phyloP scores from a whole-genome alignment of 2,888 invertebrate genomes.

The Xanthia icteritia region DNA sequence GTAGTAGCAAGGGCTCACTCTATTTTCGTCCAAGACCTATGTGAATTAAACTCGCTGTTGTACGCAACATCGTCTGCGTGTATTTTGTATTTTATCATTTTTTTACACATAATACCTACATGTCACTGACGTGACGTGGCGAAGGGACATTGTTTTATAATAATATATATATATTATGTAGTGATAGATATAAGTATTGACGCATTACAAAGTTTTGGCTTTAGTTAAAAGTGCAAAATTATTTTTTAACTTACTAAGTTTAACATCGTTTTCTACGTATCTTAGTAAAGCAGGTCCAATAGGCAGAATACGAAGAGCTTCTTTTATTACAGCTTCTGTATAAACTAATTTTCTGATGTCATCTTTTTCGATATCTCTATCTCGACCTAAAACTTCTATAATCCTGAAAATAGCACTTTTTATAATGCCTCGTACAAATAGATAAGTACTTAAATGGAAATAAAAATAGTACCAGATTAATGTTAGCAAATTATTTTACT shows the following conservation, averaged over 20 bases:
- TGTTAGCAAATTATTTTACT: not conserved
- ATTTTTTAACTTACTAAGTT: conserved; percentile 39
- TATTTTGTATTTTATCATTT: too few species aligned
- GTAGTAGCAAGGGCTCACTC: not conserved
- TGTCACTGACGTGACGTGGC: too few species aligned
- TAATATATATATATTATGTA: too few species aligned
- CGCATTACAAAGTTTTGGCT: not conserved
- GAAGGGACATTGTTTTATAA: too few species aligned
- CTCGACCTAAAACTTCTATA: conserved; percentile 49
- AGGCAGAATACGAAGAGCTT: conserved; percentile 38
- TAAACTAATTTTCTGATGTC: conserved; percentile 60
- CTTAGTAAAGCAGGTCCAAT: conserved; percentile 36
- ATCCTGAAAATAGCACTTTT: conserved; percentile 57
- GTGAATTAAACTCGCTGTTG: too few species aligned
- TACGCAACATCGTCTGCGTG: too few species aligned
- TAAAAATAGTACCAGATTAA: not conserved
- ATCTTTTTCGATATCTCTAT: conserved; percentile 58
- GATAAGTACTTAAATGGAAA: not conserved
- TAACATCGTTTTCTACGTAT: conserved; percentile 42
- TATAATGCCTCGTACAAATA: not conserved
- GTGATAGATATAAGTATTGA: not conserved
- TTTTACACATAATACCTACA: too few species aligned
- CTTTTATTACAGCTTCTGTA: conserved; percentile 61
- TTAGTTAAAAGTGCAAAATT: not conserved
- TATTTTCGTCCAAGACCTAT: not conserved